Conservation (phyloP, 2,888 invertebrate species). For the Syrphus vitripennis region DNA sequence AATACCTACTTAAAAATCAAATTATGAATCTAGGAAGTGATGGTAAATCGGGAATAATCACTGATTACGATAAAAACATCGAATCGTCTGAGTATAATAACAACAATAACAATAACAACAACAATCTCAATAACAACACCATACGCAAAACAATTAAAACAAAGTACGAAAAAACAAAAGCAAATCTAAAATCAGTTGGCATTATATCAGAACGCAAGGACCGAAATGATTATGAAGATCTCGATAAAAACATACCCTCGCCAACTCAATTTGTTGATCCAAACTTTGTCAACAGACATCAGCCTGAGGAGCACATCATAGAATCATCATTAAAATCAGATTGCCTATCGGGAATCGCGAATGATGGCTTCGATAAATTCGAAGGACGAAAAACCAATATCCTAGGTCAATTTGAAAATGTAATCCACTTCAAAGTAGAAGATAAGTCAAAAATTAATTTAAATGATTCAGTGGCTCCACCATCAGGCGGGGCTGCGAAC, state of each 20-base stretch:
- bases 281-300: constrained; percentile 9
- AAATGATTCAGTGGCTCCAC: constrained; percentile 41
- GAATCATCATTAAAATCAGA: constrained; percentile 15
- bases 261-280: constrained; percentile 26
- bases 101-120: neutral
- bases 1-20: neutral
- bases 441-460: constrained; percentile 68
- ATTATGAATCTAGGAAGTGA: neutral
- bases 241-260: constrained; percentile 64
- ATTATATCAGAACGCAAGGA: constrained; percentile 26
- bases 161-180: constrained; percentile 45
- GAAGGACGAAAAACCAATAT: constrained; percentile 13
- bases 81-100: neutral
- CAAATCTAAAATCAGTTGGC: constrained; percentile 31
- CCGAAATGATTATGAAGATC: constrained; percentile 72
- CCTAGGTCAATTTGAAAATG: constrained; percentile 12
- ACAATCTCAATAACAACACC: constrained; percentile 17
- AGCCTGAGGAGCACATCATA: neutral
- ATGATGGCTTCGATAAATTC: constrained; percentile 4
- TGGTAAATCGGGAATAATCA: neutral
- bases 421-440: constrained; percentile 40
- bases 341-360: constrained; percentile 3
- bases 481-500: constrained; percentile 38
- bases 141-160: constrained; percentile 48
- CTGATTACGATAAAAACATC: neutral